A percentile compares a stretch with the other conserved stretches of the same genome.
phyloP scores from a whole-genome alignment of 2,888 invertebrate genomes.

The Toxonevra muliebris region DNA sequence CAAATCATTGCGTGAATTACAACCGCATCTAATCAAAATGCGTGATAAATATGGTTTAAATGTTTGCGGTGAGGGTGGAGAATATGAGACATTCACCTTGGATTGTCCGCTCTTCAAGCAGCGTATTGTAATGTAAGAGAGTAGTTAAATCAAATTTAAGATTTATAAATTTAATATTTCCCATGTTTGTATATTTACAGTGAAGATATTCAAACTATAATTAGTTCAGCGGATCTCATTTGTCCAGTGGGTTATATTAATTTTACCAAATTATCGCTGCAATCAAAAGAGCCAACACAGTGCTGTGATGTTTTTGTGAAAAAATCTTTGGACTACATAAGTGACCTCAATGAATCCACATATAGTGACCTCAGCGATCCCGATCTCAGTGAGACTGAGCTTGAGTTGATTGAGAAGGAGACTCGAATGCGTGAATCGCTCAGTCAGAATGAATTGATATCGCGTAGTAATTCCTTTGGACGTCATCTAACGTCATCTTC shows the following conservation, averaged over 20 bases:
- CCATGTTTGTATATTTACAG: slow-evolving; percentile 67
- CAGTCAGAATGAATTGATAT: slow-evolving; percentile 63
- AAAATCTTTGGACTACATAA: slow-evolving; percentile 71
- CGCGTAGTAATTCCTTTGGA: slow-evolving; percentile 64
- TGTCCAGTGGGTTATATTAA: slow-evolving; percentile 95
- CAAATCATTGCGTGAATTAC: slow-evolving; percentile 82
- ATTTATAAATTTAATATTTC: not conserved
- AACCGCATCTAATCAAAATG: slow-evolving; percentile 87
- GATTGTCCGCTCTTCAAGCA: slow-evolving; percentile 97
- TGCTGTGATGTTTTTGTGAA: slow-evolving; percentile 66
- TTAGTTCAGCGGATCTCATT: slow-evolving; percentile 91
- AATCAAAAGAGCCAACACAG: slow-evolving; percentile 68
- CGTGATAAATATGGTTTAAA: slow-evolving; percentile 93
- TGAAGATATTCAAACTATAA: slow-evolving; percentile 85
- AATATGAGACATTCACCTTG: slow-evolving; percentile 97
- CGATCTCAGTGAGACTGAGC: slow-evolving; percentile 71
- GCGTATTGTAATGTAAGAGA: slow-evolving; percentile 86
- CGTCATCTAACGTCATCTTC: slow-evolving; percentile 59
- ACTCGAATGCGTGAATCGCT: slow-evolving; percentile 63
- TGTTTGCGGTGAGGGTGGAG: slow-evolving; percentile 98
- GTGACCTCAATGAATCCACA: slow-evolving; percentile 71
- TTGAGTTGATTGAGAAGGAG: slow-evolving; percentile 70
- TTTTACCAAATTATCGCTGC: slow-evolving; percentile 83
- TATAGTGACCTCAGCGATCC: slow-evolving; percentile 74
- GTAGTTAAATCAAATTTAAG: not conserved